Base-by-base conservation (phyloP, 2,797 vertebrate species). In the Sebastes baramenuke region DNA sequence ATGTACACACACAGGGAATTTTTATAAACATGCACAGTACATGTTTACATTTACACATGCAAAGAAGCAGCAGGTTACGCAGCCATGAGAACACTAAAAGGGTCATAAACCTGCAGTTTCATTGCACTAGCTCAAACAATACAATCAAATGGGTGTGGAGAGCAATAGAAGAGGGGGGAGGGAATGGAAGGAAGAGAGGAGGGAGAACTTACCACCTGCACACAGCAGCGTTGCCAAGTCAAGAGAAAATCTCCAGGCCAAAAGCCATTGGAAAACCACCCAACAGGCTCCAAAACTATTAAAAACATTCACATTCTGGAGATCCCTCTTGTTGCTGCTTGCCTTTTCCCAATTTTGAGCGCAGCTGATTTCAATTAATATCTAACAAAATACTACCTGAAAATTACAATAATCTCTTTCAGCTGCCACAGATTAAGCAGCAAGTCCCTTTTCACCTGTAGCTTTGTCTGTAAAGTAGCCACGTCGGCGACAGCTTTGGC, bases 201-300 rank as follows among this genome's bases (percentile, higher is more conserved):
- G 22, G 36, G 24, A 32, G 62, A 38, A 16, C 7, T 74, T 25
- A 73, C 30, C 67, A 80, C 54, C 46, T 72, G 60, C 75, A 67
- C 56, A 66, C 42, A 42, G 55, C 58, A 58, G 68, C 11, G 7
- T 6, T 58, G n/a, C 55, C 20, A 58, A 62, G 69, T 77, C 42
- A 49, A 71, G 66, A 77, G 52, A 59, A 72, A 67, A 73, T 66
- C 55, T 72, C 8, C 25, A 56, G 55, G n/a, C 42, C 59, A 68
- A 70, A 67, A 75, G 52, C 4, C 61, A 24, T 67, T 68, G 42
- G 27, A 83, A 83, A 65, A 75, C 34, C 14, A 64, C 24, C 61
- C 30, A 42, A 2, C 30, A 77, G 29, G 30, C 68, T 81, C 38
- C 36, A 70, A 59, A 79, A 60, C 66, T 36, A 27, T 65, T 30